Conservation (phyloP, 1,140 invertebrate genomes). For the Elymnias hypermnestra region DNA sequence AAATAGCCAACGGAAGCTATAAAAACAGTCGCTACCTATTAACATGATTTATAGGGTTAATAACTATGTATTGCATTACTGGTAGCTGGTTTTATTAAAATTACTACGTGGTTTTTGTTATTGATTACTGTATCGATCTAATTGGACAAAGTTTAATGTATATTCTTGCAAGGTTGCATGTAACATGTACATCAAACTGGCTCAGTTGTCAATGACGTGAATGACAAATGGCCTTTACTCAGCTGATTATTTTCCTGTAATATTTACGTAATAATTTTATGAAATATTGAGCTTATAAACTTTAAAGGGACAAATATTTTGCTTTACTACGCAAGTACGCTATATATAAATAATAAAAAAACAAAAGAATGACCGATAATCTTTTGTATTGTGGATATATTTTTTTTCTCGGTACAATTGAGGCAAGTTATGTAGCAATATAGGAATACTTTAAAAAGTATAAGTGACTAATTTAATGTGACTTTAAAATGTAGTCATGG, state of each 20-base stretch:
- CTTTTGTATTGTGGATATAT: no score
- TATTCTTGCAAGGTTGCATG: neutral
- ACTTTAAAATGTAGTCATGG: no score
- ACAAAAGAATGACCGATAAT: no score
- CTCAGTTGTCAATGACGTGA: conserved; percentile 6
- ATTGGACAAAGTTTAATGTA: neutral
- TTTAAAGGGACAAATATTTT: no score
- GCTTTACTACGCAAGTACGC: no score
- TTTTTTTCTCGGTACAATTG: no score
- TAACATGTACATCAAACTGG: conserved; percentile 1
- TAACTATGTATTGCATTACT: neutral
- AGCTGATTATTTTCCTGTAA: conserved; percentile 8
- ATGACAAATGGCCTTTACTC: conserved; percentile 12
- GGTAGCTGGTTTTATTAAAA: neutral
- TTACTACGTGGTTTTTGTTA: conserved; percentile 1
- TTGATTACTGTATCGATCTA: conserved; percentile 11
- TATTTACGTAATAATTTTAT: conserved; percentile 3
- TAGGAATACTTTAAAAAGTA: no score
- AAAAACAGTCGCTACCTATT: neutral
- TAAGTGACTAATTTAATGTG: no score
- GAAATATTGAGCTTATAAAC: no score
- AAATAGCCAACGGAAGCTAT: neutral
- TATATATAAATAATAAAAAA: no score
- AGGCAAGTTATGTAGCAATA: no score
- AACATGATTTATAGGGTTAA: conserved; percentile 1